Conservation (phyloP, 2,113 vertebrate genomes). For the Ageneiosus marmoratus region DNA sequence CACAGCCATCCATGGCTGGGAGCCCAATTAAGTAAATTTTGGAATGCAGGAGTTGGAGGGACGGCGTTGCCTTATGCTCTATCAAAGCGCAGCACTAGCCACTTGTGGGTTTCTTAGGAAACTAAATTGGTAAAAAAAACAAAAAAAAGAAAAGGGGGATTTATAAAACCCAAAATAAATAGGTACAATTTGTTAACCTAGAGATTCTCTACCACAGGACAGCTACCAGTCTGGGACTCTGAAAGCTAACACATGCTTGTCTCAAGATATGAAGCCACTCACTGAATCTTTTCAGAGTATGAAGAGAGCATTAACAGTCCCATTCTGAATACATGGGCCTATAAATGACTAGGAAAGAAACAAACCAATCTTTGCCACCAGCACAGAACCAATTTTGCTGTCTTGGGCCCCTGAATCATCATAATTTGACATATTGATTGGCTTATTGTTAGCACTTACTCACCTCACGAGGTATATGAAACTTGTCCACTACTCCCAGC, state of each 20-base stretch:
- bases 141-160: no score
- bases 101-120: not conserved
- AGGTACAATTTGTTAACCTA: not conserved
- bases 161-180: not conserved
- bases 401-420: no score
- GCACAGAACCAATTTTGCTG: not conserved
- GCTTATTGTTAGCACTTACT: not conserved
- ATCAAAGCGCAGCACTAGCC: not conserved
- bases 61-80: not conserved
- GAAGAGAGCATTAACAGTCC: not conserved
- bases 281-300: not conserved
- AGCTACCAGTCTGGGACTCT: not conserved
- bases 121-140: not conserved
- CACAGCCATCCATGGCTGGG: not conserved
- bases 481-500: conserved; percentile 80
- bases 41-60: not conserved
- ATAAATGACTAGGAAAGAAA: not conserved
- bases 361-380: not conserved
- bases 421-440: not conserved
- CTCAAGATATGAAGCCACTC: not conserved
- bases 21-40: not conserved
- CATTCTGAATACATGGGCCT: not conserved
- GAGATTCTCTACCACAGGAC: not conserved
- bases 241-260: not conserved
- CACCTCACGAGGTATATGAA: conserved; percentile 79